phyloP scores from a whole-genome alignment of 2,113 vertebrate species.

The Corythaeola cristata region DNA sequence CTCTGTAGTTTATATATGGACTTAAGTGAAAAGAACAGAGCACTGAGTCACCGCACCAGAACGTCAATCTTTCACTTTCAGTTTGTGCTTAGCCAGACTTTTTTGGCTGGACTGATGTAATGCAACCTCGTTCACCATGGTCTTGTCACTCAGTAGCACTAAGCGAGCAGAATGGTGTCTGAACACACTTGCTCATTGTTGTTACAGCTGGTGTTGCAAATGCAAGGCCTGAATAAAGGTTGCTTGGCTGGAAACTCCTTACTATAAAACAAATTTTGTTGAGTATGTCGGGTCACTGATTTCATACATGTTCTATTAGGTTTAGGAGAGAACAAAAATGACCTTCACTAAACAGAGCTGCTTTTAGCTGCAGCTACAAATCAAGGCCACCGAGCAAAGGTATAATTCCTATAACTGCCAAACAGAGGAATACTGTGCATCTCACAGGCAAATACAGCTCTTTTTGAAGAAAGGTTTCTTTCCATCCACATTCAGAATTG shows the following conservation, averaged over 20 bases:
- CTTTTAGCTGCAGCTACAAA: not conserved
- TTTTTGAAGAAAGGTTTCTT: not conserved
- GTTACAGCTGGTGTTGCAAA: slow-evolving; percentile 27
- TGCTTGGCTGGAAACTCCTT: not conserved
- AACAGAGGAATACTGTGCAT: not conserved
- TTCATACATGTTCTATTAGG: not conserved
- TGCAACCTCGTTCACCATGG: not conserved
- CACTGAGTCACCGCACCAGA: not conserved
- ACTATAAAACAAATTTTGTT: not conserved
- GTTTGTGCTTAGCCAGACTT: not conserved
- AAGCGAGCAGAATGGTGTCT: not conserved
- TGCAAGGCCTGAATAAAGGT: not conserved
- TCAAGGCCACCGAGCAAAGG: not conserved
- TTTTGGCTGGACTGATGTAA: not conserved
- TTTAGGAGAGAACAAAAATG: slow-evolving; percentile 6
- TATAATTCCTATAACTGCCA: not conserved
- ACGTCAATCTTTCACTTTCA: not conserved
- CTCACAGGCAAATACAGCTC: not conserved
- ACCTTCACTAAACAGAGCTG: not conserved
- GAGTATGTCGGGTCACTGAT: not conserved
- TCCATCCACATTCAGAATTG: not conserved
- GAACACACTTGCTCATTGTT: not conserved
- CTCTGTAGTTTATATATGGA: not conserved
- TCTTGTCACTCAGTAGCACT: not conserved
- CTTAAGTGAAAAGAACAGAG: not conserved